Percentiles rank a stretch among this genome's conserved stretches.
Conservation (phyloP, 2,888 invertebrate genomes). For the Agriopis leucophaearia region DNA sequence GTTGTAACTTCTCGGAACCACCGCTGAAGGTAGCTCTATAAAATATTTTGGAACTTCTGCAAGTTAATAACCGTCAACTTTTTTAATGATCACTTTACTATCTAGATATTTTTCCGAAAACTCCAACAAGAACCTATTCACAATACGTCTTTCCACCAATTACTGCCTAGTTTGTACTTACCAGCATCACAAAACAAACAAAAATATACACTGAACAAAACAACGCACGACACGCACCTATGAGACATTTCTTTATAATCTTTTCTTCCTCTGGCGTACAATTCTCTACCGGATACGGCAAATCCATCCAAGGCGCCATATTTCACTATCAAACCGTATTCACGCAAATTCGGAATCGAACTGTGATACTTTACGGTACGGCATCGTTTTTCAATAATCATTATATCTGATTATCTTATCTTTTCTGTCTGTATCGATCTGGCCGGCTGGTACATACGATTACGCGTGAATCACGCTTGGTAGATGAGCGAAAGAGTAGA, state of each 20-base stretch:
- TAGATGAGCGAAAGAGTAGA: neutral
- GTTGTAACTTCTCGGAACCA: too few species aligned
- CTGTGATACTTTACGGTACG: conserved; percentile 51
- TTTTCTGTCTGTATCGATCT: conserved; percentile 59
- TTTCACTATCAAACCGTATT: conserved; percentile 29
- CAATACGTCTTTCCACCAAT: too few species aligned
- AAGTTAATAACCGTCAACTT: too few species aligned
- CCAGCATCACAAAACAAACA: conserved; percentile 10
- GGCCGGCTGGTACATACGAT: conserved; percentile 37
- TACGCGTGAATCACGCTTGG: conserved; percentile 25
- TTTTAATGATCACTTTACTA: too few species aligned
- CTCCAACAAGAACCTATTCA: too few species aligned
- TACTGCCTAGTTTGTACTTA: conserved; percentile 8
- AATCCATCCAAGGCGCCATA: conserved; percentile 72
- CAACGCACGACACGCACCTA: conserved; percentile 64
- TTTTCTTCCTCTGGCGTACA: conserved; percentile 74
- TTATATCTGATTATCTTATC: conserved; percentile 61
- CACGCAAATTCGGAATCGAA: conserved; percentile 41
- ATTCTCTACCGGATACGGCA: conserved; percentile 71
- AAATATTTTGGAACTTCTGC: too few species aligned
- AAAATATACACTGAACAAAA: conserved; percentile 28
- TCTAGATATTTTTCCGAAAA: too few species aligned
- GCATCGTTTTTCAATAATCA: conserved; percentile 59
- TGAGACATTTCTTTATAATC: conserved; percentile 72
- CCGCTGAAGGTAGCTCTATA: too few species aligned